phyloP scores from a whole-genome alignment of 2,113 vertebrate species.

The Chlorodrepanis virens region DNA sequence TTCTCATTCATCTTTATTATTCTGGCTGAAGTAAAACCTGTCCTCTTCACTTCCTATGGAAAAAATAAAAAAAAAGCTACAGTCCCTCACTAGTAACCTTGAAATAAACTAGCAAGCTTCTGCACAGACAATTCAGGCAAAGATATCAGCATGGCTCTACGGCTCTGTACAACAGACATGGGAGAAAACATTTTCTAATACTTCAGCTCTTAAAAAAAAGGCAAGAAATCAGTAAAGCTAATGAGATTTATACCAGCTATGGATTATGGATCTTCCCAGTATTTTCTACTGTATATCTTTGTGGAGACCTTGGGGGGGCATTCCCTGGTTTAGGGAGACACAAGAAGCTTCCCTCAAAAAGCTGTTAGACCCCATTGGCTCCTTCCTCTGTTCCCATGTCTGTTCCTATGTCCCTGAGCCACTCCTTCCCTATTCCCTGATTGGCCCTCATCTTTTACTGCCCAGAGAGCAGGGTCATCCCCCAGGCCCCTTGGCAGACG shows the following conservation, averaged over 20 bases:
- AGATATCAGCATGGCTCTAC: not conserved
- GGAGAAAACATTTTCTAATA: not conserved
- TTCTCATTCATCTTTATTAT: not conserved
- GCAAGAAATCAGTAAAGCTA: not conserved
- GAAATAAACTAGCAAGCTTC: not conserved
- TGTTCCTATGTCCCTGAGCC: too few species aligned
- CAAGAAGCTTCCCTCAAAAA: too few species aligned
- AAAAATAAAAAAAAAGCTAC: not conserved
- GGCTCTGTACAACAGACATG: not conserved
- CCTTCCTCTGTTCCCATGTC: too few species aligned
- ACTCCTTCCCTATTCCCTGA: too few species aligned
- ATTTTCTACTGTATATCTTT: not conserved
- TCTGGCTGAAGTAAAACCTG: not conserved
- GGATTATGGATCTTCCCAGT: not conserved
- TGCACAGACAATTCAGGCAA: not conserved
- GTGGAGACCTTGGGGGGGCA: too few species aligned
- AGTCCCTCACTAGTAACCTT: not conserved
- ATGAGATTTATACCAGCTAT: not conserved
- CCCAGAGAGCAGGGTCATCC: too few species aligned
- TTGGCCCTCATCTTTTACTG: too few species aligned
- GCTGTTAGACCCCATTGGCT: too few species aligned
- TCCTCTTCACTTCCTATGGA: not conserved
- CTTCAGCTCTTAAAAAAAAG: not conserved
- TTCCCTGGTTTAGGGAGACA: too few species aligned
- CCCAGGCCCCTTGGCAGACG: too few species aligned